Evolutionary conservation across 2,113 vertebrate genomes (phyloP).

Genomic region (Excalfactoria chinensis): DNA sequence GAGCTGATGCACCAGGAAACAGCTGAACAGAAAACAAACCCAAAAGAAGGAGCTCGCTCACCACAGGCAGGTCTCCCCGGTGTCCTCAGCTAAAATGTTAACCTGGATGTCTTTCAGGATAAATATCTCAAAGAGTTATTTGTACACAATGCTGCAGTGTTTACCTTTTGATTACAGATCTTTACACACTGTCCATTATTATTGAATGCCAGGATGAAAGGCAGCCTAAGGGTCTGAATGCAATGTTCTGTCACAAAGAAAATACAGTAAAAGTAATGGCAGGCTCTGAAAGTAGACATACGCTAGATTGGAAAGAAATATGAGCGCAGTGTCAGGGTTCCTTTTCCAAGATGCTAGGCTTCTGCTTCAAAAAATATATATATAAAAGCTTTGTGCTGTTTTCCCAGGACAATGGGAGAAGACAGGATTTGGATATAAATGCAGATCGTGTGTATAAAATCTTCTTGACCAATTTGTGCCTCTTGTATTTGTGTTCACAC

Average conservation of each 20-base stretch:
- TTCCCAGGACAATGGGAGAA: not conserved
- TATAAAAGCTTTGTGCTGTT: not conserved
- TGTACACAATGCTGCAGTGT: slow-evolving; percentile 46
- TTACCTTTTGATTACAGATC: slow-evolving; percentile 71
- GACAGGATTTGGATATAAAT: not conserved
- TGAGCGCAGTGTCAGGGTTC: not conserved
- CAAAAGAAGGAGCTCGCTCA: not conserved
- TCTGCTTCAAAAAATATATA: not conserved
- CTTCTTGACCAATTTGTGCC: not conserved
- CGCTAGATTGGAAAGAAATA: slow-evolving; percentile 1
- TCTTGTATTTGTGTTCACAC: not conserved
- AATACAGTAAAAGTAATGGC: slow-evolving; percentile 57
- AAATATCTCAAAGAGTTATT: slow-evolving; percentile 65
- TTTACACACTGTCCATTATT: slow-evolving; percentile 68
- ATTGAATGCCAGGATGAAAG: slow-evolving; percentile 66
- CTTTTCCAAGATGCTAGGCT: not conserved
- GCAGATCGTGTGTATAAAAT: not conserved
- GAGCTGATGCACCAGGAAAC: slow-evolving; percentile 18
- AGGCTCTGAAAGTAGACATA: slow-evolving; percentile 29
- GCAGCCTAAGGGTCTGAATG: slow-evolving; percentile 48
- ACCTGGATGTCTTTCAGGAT: slow-evolving; percentile 59
- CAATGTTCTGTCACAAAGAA: slow-evolving; percentile 62
- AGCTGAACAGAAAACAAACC: not conserved
- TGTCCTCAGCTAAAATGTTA: slow-evolving; percentile 36
- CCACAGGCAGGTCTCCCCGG: slow-evolving; percentile 48